Conservation (phyloP, 2,113 vertebrate species). For the Ictalurus punctatus region DNA sequence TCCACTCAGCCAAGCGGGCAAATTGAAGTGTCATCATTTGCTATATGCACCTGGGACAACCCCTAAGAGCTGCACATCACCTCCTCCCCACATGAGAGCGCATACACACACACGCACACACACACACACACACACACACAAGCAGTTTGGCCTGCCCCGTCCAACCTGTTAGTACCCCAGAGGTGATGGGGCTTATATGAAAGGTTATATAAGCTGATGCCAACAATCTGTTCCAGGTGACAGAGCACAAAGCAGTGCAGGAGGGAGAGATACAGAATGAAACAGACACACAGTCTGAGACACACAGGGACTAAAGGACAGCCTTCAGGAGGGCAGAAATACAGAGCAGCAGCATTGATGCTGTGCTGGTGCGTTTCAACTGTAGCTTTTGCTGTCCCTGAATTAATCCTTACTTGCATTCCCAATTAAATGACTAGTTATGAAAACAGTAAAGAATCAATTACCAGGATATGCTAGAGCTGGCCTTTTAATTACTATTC, state of each 20-base stretch:
- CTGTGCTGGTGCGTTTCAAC: neutral
- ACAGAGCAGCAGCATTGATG: neutral
- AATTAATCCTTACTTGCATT: neutral
- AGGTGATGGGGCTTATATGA: neutral
- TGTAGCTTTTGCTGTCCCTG: neutral
- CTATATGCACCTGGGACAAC: neutral
- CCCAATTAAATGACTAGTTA: neutral
- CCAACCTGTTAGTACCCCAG: too few relatives aligned
- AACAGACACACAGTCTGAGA: neutral
- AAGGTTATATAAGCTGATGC: neutral
- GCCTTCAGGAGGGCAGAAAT: neutral
- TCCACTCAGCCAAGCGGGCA: neutral
- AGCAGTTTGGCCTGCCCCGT: too few relatives aligned
- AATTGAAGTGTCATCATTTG: conserved; percentile 9
- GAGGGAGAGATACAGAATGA: neutral
- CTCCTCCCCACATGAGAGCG: neutral
- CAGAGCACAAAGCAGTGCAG: neutral
- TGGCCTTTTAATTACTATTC: neutral
- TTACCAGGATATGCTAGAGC: neutral
- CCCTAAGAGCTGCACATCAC: neutral
- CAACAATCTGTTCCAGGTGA: conserved; percentile 8
- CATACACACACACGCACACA: neutral
- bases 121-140: neutral
- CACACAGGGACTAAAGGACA: neutral
- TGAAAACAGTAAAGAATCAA: neutral